Conservation (phyloP, 2,113 vertebrate species). For the Passer domesticus region DNA sequence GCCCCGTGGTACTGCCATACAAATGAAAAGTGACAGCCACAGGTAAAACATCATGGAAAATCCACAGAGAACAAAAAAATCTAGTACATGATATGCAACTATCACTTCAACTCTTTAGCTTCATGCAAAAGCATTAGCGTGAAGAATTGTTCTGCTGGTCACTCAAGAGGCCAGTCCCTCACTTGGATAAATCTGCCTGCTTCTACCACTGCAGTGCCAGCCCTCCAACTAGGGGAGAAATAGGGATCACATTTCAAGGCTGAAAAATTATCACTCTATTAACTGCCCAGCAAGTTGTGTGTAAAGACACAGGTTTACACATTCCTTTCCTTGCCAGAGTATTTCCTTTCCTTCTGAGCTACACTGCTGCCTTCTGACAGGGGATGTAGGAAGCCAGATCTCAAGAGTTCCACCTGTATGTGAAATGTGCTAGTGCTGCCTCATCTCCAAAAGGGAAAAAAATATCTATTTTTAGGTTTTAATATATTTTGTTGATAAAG, state of each 20-base stretch:
- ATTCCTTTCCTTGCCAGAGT: not conserved
- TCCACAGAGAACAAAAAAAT: not conserved
- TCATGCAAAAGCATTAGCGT: not conserved
- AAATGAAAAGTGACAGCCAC: not conserved
- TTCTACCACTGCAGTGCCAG: not conserved
- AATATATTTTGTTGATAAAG: slow-evolving; percentile 49
- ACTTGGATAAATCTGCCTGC: not conserved
- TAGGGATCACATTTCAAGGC: not conserved
- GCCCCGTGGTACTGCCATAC: slow-evolving; percentile 86
- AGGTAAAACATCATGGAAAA: not conserved
- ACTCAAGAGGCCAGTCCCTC: not conserved
- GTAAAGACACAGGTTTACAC: not conserved
- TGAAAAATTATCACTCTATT: not conserved
- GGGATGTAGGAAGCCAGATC: not conserved
- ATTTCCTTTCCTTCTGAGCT: not conserved
- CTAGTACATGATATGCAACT: not conserved
- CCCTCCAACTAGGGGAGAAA: not conserved
- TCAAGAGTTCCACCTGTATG: not conserved
- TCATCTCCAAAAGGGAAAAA: not conserved
- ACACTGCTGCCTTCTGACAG: not conserved
- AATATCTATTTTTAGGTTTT: not conserved
- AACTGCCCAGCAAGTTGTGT: not conserved
- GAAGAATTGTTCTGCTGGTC: not conserved
- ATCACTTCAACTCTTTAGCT: not conserved
- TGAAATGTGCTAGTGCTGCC: not conserved